Base-by-base conservation (phyloP, 2,797 vertebrate genomes). In the Smutsia temminckii region DNA sequence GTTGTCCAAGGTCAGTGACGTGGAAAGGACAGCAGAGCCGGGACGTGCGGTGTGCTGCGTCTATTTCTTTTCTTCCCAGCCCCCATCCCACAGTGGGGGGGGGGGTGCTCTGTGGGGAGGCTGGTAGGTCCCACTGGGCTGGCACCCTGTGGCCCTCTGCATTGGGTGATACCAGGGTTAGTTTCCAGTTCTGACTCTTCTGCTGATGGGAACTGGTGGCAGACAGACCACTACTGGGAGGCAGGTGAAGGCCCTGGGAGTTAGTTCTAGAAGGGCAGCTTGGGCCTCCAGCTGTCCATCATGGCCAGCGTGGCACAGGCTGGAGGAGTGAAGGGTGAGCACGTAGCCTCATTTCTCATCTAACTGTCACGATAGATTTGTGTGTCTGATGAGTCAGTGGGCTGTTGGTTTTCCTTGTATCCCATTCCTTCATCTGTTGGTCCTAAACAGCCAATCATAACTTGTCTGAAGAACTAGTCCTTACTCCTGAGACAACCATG, bases 251-350 rank as follows among this genome's bases (percentile, higher is more conserved):
- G 11, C 8, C 10, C 6, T 61, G 37, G 37, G 34, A 92, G 14
- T 87, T 86, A 61, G n/a, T 79, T 86, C 46, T 14, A 59, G 59
- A 42, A 49, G 25, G 83, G 12, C 3, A 11, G 25, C 37, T 21
- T 11, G 7, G 25, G 27, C 46, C 27, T 42, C n/a, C 4, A 21
- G 37, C 17, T 20, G 6, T 20, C 34, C n/a, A 0, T 63, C 9
- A 3, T 40, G 69, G 12, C 64, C 8, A 23, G 5, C 0, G 0
- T 27, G 40, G 71, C 21, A 8, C 17, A 34, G 64, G 53, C 0
- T 23, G 14, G 64, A 12, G 32, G 89, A 69, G 64, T 7, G 17
- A 53, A 69, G 46, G 4, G 5, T 6, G 3, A 2, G 32, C 69
- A 46, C 49, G 34, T 3, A 71, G 55, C 13, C 27, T 83, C 23